Conservation (phyloP, 2,797 vertebrate species). For the Lepilemur ruficaudatus region DNA sequence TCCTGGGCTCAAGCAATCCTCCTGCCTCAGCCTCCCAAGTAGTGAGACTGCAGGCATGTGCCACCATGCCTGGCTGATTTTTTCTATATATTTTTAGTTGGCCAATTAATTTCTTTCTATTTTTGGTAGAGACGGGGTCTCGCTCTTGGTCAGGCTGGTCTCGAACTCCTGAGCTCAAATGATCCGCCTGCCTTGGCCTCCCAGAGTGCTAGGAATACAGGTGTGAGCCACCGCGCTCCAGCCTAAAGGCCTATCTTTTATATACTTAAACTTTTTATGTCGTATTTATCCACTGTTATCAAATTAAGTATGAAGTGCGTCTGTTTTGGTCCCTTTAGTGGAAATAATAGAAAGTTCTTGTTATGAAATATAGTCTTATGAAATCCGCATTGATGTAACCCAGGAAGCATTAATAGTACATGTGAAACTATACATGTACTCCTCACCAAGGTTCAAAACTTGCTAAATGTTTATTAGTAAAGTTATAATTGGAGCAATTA, state of each 20-base stretch:
- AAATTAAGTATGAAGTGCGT: background rate
- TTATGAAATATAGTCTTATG: background rate
- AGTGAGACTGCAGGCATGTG: no score
- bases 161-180: no score
- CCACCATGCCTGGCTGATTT: no score
- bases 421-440: background rate
- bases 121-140: no score
- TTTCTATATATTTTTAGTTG: no score
- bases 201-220: no score
- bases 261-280: background rate
- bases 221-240: no score
- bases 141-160: no score
- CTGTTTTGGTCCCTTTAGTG: background rate
- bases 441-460: background rate
- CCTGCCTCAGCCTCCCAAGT: no score
- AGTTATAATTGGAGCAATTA: background rate
- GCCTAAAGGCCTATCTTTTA: background rate
- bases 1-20: no score
- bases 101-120: no score
- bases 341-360: conserved; percentile 30
- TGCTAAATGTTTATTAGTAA: background rate
- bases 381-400: background rate
- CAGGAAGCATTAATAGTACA: background rate
- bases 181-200: no score
- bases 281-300: background rate